Percentiles rank a stretch among this genome's conserved stretches.
Conservation (phyloP, 1,140 invertebrate genomes). For the Sitodiplosis mosellana region DNA sequence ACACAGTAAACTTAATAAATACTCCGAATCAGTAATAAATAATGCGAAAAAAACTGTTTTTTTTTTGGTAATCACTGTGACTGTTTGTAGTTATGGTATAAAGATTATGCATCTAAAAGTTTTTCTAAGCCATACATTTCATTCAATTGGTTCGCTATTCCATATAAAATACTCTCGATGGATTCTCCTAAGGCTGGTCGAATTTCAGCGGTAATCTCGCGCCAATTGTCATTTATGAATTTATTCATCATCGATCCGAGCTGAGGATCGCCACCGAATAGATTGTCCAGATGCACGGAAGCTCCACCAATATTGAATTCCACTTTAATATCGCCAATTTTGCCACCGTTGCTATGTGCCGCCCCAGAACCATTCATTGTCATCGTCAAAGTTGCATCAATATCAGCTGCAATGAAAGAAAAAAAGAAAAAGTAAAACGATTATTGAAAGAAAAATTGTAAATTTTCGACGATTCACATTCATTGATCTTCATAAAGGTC, state of each 20-base stretch:
- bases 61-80: no score
- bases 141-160: conserved; percentile 21
- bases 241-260: conserved; percentile 39
- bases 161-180: conserved; percentile 30
- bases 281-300: conserved; percentile 39
- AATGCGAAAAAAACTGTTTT: no score
- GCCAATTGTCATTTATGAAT: conserved; percentile 42
- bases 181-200: conserved; percentile 34
- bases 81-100: no score
- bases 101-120: no score
- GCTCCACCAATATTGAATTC: conserved; percentile 40
- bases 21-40: no score
- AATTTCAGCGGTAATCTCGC: conserved; percentile 31
- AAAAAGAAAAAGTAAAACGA: neutral
- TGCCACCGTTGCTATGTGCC: conserved; percentile 30
- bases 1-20: no score
- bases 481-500: neutral
- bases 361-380: conserved; percentile 23
- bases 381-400: conserved; percentile 36
- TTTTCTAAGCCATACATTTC: no score
- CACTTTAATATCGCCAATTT: conserved; percentile 38
- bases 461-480: neutral
- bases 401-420: conserved; percentile 30
- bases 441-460: neutral
- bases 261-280: conserved; percentile 47